Percentiles rank a stretch among this genome's conserved stretches.
These are phyloP conservation scores for Ephestia elutella DNA, from an alignment of 1,140 invertebrate species.

Conservation along the genomic window DNA sequence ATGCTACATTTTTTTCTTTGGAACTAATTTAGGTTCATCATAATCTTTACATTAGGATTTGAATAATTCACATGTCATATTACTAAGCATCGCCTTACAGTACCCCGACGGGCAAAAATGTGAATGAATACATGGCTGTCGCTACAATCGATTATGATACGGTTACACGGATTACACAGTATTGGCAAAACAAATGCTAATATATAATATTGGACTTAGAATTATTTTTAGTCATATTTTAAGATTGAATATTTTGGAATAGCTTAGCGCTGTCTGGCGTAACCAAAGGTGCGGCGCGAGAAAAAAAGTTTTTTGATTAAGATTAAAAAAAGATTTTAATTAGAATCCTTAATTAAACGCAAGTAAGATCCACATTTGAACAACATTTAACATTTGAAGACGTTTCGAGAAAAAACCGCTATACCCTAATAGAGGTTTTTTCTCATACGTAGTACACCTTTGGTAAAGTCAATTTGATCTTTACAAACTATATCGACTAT, in stretches of 20 bases:
- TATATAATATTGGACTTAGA: neutral
- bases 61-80: too few relatives aligned
- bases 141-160: neutral
- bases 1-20: too few relatives aligned
- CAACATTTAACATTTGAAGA: too few relatives aligned
- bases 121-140: neutral
- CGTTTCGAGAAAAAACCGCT: too few relatives aligned
- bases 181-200: neutral
- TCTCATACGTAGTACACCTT: neutral
- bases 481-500: neutral
- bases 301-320: too few relatives aligned
- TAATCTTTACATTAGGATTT: too few relatives aligned
- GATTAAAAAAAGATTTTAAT: too few relatives aligned
- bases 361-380: too few relatives aligned
- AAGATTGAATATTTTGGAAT: neutral
- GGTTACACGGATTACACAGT: neutral
- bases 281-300: neutral
- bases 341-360: too few relatives aligned
- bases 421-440: too few relatives aligned
- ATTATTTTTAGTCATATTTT: neutral
- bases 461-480: neutral
- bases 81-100: neutral
- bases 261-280: neutral
- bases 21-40: too few relatives aligned
- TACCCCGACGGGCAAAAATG: neutral